These are phyloP conservation scores for Sebastes miniatus DNA, from an alignment of 2,797 vertebrate species.

Conservation along the genomic window DNA sequence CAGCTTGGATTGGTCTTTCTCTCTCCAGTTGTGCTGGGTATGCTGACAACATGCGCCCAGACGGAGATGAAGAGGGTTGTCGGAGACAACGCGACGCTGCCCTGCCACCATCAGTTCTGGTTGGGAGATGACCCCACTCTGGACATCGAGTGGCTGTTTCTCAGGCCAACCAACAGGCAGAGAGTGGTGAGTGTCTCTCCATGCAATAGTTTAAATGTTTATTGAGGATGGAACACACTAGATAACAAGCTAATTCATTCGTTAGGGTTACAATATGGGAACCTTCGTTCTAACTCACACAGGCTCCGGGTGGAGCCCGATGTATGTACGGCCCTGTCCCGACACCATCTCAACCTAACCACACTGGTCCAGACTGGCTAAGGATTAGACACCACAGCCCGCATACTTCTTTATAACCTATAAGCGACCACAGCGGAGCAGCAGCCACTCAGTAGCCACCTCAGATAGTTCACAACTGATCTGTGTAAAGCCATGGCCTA, in stretches of 20 bases:
- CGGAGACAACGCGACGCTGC: conserved; percentile 91
- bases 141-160: conserved; percentile 94
- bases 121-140: conserved; percentile 85
- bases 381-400: too few species aligned
- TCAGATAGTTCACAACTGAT: too few species aligned
- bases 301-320: too few species aligned
- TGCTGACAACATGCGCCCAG: conserved; percentile 77
- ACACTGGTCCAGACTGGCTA: too few species aligned
- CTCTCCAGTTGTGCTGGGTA: conserved; percentile 61
- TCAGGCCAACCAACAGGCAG: conserved; percentile 84
- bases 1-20: conserved; percentile 5
- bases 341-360: too few species aligned
- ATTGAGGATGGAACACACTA: background rate
- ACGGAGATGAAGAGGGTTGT: conserved; percentile 91
- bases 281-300: too few species aligned
- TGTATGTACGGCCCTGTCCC: too few species aligned
- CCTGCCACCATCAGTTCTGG: conserved; percentile 91
- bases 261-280: background rate
- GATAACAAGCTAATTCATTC: background rate
- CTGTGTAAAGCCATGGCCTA: too few species aligned
- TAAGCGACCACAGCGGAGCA: too few species aligned
- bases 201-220: background rate
- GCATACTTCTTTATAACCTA: too few species aligned
- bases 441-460: too few species aligned
- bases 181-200: conserved; percentile 84